Percentiles rank a stretch among this genome's conserved stretches.
Evolutionary conservation across 1,140 invertebrate genomes (phyloP).

Genomic region (Plodia interpunctella): DNA sequence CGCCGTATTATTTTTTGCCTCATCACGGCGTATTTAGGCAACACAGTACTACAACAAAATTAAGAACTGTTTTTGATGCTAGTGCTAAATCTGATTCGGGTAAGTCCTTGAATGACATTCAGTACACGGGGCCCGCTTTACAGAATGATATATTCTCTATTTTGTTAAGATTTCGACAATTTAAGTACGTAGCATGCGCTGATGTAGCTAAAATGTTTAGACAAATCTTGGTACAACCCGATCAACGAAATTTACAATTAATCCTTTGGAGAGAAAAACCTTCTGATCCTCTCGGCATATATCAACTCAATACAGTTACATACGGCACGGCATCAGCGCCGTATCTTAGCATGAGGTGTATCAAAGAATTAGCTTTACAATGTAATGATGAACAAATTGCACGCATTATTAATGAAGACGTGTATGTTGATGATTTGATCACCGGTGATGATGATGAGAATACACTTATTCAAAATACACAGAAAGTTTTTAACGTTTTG

Average conservation of each 20-base stretch:
- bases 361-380: constrained; percentile 8
- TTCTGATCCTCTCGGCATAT: constrained; percentile 7
- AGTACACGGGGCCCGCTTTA: background rate
- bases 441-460: constrained; percentile 9
- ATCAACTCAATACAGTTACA: constrained; percentile 9
- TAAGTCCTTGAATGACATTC: constrained; percentile 33
- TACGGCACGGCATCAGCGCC: constrained; percentile 9
- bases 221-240: constrained; percentile 34
- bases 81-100: constrained; percentile 17
- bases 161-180: constrained; percentile 18
- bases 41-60: constrained; percentile 28
- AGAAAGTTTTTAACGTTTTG: background rate
- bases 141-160: constrained; percentile 8
- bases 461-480: background rate
- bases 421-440: constrained; percentile 11
- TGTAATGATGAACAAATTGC: background rate
- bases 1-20: constrained; percentile 22
- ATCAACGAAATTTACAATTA: constrained; percentile 27
- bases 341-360: constrained; percentile 6
- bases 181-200: constrained; percentile 27
- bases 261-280: constrained; percentile 36
- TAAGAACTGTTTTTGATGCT: constrained; percentile 39
- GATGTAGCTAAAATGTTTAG: constrained; percentile 13
- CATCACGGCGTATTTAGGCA: constrained; percentile 32
- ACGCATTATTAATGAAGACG: background rate